Base-by-base conservation (phyloP, 2,797 vertebrate species). In the Ctenopoma multispine region DNA sequence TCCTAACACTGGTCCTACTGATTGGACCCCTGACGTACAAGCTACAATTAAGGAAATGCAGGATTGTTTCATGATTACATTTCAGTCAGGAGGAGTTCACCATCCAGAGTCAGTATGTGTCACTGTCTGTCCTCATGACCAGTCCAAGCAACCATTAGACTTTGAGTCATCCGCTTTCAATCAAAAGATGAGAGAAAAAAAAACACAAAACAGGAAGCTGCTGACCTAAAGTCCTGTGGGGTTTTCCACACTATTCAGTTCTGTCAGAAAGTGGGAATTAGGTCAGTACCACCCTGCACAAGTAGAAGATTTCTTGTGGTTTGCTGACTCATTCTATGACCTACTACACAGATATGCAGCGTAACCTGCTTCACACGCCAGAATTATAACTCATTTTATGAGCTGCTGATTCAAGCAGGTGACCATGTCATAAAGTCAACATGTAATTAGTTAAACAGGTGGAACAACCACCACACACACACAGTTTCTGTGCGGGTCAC, bases 81-180 rank as follows among this genome's bases (percentile, higher is more conserved):
- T n/a, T n/a, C n/a, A n/a, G n/a, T n/a, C n/a, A n/a, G n/a, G n/a
- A 46, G 50, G 70, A 51, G 58, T 20, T 61, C 27, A 61, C 13
- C 1, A 11, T 13, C 3, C 13, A 17, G 18, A 18, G 65, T 83
- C 47, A 76, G 41, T 75, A 63, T 29, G 38, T 17, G 34, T 72
- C 53, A 18, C 17, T 0, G 23, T 58, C 63, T 65, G 54, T 63
- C 81, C 74, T 79, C 47, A 29, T 81, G 80, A 79, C 77, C 63
- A 21, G 44, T 24, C 21, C 13, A 0, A 12, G 41, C 8, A 1
- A 62, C 61, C 60, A 48, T 63, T 38, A 12, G 70, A 40, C 48
- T 55, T 17, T 74, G 79, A 83, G 60, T 85, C 83, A 81, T 63
- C 62, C 9, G 5, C 34, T 53, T 68, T 60, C 27, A 62, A 41